Evolutionary conservation across 2,797 vertebrate species (phyloP), one percentile per base, ranked within the genome.

Genomic region (Xenopus petersii): DNA sequence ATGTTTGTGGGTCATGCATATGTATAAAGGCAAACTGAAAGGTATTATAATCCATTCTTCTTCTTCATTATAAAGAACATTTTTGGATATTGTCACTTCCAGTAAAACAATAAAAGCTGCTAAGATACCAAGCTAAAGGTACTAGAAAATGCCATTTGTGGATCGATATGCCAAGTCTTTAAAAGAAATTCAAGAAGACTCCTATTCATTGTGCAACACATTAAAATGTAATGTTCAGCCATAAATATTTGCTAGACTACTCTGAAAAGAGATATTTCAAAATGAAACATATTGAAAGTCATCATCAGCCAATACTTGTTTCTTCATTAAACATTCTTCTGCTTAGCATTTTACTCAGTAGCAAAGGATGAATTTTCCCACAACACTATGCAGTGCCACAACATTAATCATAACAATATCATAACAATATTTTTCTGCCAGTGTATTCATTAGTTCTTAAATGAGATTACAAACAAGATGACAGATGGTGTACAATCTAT

Each of bases 51-150:
- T 4, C 11, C 4, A 10, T 51, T 12, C 10, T 15, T 51, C 11
- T 0, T 51, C 10, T 15, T 7, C 16, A 56, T 56, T 12, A 16
- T 15, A 56, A 2, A 56, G 16, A 16, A 56, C 5, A 17, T 56
- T 16, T 15, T 10, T 56, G 54, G 54, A 56, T 56, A 8, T 21
- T 56, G 54, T 17, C 54, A 56, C n/a, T 56, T 56, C 54, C 54
- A 56, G 54, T 56, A 56, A 56, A 56, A 17, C 54, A 56, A 56
- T 56, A 56, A 56, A 56, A 56, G 54, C n/a, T 17, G 16, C n/a
- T n/a, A 15, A 5, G n/a, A 56, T 56, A 17, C 54, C 16, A 8
- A 2, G 16, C 54, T 15, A 56, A 56, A 56, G 16, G 54, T 56
- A 16, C 54, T 56, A 56, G 7, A 56, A 42, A 56, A 56, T 17